These are phyloP conservation scores for Pardosa pseudoannulata DNA, from an alignment of 2,888 invertebrate species.

Conservation along the genomic window DNA sequence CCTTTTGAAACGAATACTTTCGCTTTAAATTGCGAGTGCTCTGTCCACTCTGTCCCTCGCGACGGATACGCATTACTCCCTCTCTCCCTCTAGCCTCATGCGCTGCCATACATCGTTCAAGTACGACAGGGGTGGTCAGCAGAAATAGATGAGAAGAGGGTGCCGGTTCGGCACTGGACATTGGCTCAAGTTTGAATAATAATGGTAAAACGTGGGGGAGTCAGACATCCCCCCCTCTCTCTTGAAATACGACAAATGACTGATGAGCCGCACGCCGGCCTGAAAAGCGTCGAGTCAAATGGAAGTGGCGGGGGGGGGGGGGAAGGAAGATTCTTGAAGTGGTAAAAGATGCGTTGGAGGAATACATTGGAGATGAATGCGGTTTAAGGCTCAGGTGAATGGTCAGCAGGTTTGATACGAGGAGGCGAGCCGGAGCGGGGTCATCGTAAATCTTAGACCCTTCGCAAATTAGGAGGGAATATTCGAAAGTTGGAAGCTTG, in stretches of 20 bases:
- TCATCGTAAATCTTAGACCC: neutral
- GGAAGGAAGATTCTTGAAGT: neutral
- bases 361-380: neutral
- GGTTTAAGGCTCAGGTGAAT: slow-evolving; percentile 26
- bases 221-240: neutral
- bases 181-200: slow-evolving; percentile 29
- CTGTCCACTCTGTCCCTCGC: too few species aligned
- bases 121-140: slow-evolving; percentile 22
- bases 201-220: slow-evolving; percentile 19
- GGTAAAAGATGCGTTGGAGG: slow-evolving; percentile 1
- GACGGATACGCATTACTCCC: too few species aligned
- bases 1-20: too few species aligned
- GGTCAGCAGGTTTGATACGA: slow-evolving; percentile 36
- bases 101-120: neutral
- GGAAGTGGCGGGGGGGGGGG: neutral
- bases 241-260: slow-evolving; percentile 25
- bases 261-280: slow-evolving; percentile 35
- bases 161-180: slow-evolving; percentile 8
- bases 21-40: too few species aligned
- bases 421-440: neutral
- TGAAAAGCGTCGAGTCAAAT: slow-evolving; percentile 23
- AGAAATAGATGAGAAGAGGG: neutral
- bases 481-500: neutral
- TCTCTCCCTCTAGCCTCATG: neutral
- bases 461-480: neutral